Evolutionary conservation across 1,140 invertebrate genomes (phyloP).

Genomic region (Musca vetustissima): DNA sequence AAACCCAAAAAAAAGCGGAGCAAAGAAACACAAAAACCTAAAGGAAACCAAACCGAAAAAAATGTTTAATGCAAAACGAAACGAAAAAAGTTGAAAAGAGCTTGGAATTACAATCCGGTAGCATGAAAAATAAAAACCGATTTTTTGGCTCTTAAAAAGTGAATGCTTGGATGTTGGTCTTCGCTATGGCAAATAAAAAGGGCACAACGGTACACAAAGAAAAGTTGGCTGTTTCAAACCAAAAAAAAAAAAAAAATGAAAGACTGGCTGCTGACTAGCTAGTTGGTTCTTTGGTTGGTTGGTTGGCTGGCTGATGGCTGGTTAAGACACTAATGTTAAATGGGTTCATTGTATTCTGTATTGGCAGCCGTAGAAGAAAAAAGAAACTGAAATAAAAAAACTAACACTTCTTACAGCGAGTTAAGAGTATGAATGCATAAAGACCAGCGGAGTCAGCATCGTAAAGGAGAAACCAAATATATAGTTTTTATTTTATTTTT

Average conservation of each 20-base stretch:
- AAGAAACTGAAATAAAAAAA: neutral
- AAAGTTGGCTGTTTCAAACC: slow-evolving; percentile 18
- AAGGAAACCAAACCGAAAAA: neutral
- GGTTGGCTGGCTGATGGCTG: slow-evolving; percentile 1
- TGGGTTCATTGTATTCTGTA: slow-evolving; percentile 23
- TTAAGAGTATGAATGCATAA: neutral
- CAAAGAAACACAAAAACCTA: neutral
- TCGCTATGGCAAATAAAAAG: neutral
- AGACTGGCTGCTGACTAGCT: too few relatives aligned
- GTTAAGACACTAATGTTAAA: slow-evolving; percentile 21
- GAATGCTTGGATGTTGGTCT: neutral
- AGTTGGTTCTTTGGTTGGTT: too few relatives aligned
- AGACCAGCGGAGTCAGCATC: neutral
- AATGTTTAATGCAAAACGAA: neutral
- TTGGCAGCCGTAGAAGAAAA: neutral
- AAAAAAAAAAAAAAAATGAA: neutral
- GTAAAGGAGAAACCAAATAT: too few relatives aligned
- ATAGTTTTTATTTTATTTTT: too few relatives aligned
- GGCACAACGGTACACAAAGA: slow-evolving; percentile 3
- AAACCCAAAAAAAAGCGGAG: too few relatives aligned
- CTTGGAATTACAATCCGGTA: slow-evolving; percentile 1
- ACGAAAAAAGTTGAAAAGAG: slow-evolving; percentile 8
- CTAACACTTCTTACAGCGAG: too few relatives aligned
- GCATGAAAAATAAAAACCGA: neutral
- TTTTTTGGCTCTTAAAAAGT: slow-evolving; percentile 2